Conservation (phyloP, 2,113 vertebrate genomes). For the Petrocephalus zakoni region DNA sequence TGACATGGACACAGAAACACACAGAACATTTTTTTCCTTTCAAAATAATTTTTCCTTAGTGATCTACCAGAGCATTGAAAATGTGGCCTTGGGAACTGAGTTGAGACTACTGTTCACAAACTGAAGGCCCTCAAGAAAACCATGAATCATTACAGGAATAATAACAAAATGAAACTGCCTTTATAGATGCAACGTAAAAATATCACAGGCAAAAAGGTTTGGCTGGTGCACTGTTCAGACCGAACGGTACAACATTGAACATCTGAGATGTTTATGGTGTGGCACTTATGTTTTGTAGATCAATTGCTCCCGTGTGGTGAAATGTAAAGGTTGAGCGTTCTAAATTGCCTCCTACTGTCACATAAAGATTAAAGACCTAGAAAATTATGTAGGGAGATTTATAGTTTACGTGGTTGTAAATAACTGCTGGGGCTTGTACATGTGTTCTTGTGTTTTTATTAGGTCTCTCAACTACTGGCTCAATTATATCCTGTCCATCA, state of each 20-base stretch:
- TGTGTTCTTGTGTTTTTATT: constrained; percentile 32
- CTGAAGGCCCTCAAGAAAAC: not conserved
- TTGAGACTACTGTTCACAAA: not conserved
- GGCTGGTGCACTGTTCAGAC: not conserved
- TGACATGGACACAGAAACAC: not conserved
- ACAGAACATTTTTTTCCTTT: not conserved
- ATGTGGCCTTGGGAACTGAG: not conserved
- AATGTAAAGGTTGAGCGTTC: not conserved
- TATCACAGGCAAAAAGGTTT: not conserved
- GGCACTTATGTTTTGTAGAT: constrained; percentile 5
- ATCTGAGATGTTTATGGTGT: not conserved
- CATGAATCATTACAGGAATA: not conserved
- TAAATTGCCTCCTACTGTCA: constrained; percentile 2
- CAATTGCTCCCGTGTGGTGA: not conserved
- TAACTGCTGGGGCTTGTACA: not conserved
- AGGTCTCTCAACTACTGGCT: constrained; percentile 84
- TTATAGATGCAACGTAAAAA: not conserved
- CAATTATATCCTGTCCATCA: constrained; percentile 75
- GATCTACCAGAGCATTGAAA: not conserved
- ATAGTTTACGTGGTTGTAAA: not conserved
- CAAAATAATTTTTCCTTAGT: not conserved
- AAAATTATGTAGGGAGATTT: constrained; percentile 4
- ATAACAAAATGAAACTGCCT: not conserved
- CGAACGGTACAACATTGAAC: not conserved
- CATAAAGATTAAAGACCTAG: constrained; percentile 6